Percentiles rank a stretch among this genome's conserved stretches.
Evolutionary conservation across 2,113 vertebrate species (phyloP).

Genomic region (Xiphophorus hellerii): DNA sequence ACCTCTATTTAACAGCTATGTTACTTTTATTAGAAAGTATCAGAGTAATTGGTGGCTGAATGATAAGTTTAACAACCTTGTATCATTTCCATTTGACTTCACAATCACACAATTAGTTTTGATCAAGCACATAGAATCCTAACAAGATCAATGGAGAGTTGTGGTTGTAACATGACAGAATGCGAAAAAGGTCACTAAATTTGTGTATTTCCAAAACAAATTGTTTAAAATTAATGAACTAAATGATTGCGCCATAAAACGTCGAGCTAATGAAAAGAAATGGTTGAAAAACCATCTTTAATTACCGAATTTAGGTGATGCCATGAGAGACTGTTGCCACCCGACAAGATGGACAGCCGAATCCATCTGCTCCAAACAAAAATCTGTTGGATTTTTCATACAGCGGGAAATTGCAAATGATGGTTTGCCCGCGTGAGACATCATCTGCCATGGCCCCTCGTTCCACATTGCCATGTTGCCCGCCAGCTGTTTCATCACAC

Average conservation of each 20-base stretch:
- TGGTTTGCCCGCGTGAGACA: conserved; percentile 58
- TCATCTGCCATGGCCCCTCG: conserved; percentile 68
- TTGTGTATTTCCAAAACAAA: not conserved
- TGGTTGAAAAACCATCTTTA: not conserved
- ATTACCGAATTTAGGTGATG: conserved; percentile 8
- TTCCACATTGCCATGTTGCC: conserved; percentile 60
- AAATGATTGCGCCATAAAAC: not conserved
- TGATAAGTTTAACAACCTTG: too few relatives aligned
- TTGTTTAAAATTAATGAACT: not conserved
- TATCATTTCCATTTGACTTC: too few relatives aligned
- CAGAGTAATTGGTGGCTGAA: too few relatives aligned
- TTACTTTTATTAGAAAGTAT: too few relatives aligned
- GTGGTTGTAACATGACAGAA: too few relatives aligned
- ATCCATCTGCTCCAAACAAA: conserved; percentile 31
- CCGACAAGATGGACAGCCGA: conserved; percentile 6
- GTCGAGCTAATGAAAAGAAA: not conserved
- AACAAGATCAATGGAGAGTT: too few relatives aligned
- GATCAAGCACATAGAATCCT: too few relatives aligned
- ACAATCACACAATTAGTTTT: too few relatives aligned
- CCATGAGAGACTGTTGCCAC: not conserved
- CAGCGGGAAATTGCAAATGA: conserved; percentile 65
- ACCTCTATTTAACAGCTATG: too few relatives aligned
- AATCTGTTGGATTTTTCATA: conserved; percentile 45
- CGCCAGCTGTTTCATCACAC: conserved; percentile 75
- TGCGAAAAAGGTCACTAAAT: too few relatives aligned